These are phyloP conservation scores for Lochmaea capreae DNA, from an alignment of 2,888 invertebrate species.

Conservation along the genomic window DNA sequence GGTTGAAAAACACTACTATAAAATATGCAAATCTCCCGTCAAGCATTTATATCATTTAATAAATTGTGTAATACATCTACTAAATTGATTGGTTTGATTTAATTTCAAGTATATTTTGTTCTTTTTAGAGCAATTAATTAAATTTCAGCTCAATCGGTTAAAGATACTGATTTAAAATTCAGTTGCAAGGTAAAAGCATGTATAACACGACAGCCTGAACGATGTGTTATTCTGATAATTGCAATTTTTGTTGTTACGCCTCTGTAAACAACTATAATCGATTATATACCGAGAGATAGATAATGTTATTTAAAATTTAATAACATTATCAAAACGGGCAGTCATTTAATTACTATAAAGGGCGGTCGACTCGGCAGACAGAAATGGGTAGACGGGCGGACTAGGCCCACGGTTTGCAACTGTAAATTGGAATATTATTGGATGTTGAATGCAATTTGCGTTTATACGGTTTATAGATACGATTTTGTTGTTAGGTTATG, in stretches of 20 bases:
- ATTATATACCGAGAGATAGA: slow-evolving; percentile 32
- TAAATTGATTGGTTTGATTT: no score
- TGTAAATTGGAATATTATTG: slow-evolving; percentile 37
- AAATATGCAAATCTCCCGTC: no score
- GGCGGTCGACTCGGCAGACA: slow-evolving; percentile 9
- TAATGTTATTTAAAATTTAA: slow-evolving; percentile 42
- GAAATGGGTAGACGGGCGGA: slow-evolving; percentile 34
- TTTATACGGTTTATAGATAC: slow-evolving; percentile 9
- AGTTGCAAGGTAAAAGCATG: no score
- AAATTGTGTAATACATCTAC: no score
- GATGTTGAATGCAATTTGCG: slow-evolving; percentile 19
- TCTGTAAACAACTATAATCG: slow-evolving; percentile 21
- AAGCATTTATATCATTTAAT: no score
- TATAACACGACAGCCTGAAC: no score
- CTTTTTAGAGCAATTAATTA: no score
- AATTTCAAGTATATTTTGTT: no score
- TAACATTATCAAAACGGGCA: slow-evolving; percentile 43
- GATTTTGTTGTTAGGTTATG: slow-evolving; percentile 1
- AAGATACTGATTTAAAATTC: no score
- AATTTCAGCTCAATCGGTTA: no score
- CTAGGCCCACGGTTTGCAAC: slow-evolving; percentile 22
- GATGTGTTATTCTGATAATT: not conserved
- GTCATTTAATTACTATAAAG: slow-evolving; percentile 41
- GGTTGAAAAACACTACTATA: no score
- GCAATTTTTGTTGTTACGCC: not conserved